Percentiles rank a stretch among this genome's conserved stretches.
phyloP scores from a whole-genome alignment of 2,797 vertebrate genomes.

The Microchirus variegatus region DNA sequence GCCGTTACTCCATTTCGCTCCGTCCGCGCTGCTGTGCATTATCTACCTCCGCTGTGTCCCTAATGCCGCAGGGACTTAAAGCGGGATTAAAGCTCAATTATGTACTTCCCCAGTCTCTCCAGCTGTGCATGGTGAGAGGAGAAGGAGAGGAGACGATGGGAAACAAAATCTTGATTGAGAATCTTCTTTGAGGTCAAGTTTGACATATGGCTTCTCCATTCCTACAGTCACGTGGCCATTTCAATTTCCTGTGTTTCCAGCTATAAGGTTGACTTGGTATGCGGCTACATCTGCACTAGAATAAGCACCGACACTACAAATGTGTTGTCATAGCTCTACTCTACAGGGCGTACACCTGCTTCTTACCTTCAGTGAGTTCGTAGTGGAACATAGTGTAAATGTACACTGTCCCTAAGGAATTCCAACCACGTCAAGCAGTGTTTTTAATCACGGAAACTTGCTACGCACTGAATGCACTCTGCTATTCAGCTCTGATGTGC shows the following conservation, averaged over 20 bases:
- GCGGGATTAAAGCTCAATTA: conserved; percentile 70
- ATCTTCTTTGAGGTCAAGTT: background rate
- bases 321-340: no score
- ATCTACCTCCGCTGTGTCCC: conserved; percentile 47
- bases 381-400: background rate
- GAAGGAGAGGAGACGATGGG: background rate
- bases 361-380: background rate
- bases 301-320: background rate
- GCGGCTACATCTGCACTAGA: background rate
- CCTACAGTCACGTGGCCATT: background rate
- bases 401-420: no score
- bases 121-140: conserved; percentile 44
- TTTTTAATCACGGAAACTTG: no score
- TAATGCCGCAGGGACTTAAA: conserved; percentile 66
- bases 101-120: conserved; percentile 51
- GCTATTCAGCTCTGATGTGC: background rate
- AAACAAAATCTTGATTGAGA: background rate
- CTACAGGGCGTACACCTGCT: no score
- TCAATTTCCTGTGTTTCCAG: conserved; percentile 9
- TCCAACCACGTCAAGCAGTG: no score
- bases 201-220: background rate
- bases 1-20: conserved; percentile 28
- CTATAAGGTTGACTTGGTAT: background rate
- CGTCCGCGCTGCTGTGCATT: conserved; percentile 45
- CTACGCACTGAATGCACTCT: background rate